Conservation (phyloP, 1,140 invertebrate genomes). For the Coelopa frigida region DNA sequence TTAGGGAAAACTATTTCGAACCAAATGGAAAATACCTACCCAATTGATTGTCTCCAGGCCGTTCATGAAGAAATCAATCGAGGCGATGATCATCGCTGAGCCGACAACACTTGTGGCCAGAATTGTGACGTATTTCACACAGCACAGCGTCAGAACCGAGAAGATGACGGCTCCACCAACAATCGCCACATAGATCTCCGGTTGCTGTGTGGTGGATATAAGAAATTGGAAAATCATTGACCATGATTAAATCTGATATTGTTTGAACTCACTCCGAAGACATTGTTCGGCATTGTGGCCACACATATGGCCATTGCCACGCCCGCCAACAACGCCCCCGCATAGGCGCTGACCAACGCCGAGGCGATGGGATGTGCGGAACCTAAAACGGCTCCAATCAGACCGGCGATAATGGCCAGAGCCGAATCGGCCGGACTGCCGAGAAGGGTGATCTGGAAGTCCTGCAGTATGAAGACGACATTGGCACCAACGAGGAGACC, state of each 20-base stretch:
- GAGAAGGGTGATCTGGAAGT: conserved; percentile 36
- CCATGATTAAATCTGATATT: not conserved
- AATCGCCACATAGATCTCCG: conserved; percentile 40
- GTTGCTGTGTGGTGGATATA: conserved; percentile 20
- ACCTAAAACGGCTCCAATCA: conserved; percentile 37
- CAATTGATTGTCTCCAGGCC: conserved; percentile 38
- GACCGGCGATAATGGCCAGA: conserved; percentile 37
- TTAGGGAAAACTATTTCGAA: not conserved
- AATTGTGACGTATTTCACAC: conserved; percentile 43
- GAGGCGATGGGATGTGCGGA: conserved; percentile 42
- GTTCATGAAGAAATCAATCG: conserved; percentile 42
- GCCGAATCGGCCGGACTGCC: conserved; percentile 42
- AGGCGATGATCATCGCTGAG: conserved; percentile 40
- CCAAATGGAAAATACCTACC: conserved; percentile 19
- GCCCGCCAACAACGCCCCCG: conserved; percentile 38
- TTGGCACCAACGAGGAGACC: conserved; percentile 77
- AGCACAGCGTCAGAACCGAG: conserved; percentile 38
- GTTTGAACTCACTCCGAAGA: conserved; percentile 37
- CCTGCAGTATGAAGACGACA: conserved; percentile 37
- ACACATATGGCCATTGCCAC: conserved; percentile 40
- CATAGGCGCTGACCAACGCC: conserved; percentile 39
- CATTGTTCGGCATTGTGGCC: conserved; percentile 43
- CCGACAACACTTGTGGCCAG: conserved; percentile 41
- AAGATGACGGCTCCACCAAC: conserved; percentile 42
- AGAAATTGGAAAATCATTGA: conserved; percentile 4